phyloP scores from a whole-genome alignment of 2,888 invertebrate genomes.

The Pheosia gnoma region DNA sequence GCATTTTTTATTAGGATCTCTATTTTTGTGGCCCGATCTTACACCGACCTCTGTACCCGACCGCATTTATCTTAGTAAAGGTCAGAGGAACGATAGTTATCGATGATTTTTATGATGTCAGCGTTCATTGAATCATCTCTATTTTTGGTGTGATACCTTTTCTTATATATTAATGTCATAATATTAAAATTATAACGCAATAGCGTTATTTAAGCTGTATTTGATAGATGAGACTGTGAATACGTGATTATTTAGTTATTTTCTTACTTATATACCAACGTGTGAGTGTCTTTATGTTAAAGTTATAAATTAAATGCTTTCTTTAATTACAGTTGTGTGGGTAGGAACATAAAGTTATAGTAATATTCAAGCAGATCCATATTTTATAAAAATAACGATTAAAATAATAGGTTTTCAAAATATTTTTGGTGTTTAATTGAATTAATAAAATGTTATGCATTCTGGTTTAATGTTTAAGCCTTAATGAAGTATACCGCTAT shows the following conservation, averaged over 20 bases:
- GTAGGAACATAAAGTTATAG: not conserved
- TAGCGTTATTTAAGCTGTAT: constrained; percentile 5
- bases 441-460: no score
- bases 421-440: no score
- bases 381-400: not conserved
- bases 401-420: not conserved
- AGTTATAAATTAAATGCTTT: not conserved
- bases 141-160: constrained; percentile 47
- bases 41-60: constrained; percentile 63
- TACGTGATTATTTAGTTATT: no score
- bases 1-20: constrained; percentile 16
- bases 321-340: not conserved
- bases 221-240: constrained; percentile 26
- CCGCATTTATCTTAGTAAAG: constrained; percentile 74
- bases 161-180: constrained; percentile 41
- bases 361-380: not conserved
- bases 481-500: no score
- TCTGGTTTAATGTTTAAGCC: no score
- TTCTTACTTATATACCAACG: no score
- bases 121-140: constrained; percentile 67
- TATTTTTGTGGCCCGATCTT: constrained; percentile 46
- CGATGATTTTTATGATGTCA: constrained; percentile 72
- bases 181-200: constrained; percentile 26
- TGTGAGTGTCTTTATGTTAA: not conserved
- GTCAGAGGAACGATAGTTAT: constrained; percentile 72